Conservation (phyloP, 2,113 vertebrate species). For the Scomber japonicus region DNA sequence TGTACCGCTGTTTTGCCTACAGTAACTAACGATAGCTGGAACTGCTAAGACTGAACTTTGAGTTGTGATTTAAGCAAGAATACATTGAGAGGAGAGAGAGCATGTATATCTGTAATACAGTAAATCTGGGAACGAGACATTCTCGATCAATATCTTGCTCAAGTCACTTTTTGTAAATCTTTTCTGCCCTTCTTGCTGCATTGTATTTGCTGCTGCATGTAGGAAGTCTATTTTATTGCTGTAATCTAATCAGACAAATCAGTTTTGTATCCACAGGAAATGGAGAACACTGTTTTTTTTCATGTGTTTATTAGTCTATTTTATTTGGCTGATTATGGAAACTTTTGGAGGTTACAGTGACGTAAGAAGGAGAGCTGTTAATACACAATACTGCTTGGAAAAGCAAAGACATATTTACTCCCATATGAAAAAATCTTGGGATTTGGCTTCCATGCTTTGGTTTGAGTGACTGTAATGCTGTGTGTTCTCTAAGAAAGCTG, state of each 20-base stretch:
- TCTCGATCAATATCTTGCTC: neutral
- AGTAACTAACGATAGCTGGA: too few relatives aligned
- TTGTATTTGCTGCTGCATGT: neutral
- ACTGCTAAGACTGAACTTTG: too few relatives aligned
- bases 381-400: neutral
- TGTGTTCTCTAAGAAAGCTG: neutral
- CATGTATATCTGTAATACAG: too few relatives aligned
- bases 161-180: neutral
- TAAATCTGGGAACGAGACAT: too few relatives aligned
- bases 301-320: neutral
- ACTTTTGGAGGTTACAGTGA: neutral
- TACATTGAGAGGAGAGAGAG: too few relatives aligned
- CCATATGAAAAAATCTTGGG: neutral
- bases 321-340: neutral
- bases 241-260: neutral
- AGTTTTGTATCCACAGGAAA: neutral
- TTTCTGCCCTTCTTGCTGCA: neutral
- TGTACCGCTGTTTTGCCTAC: too few relatives aligned
- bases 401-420: neutral
- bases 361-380: neutral
- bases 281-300: too few relatives aligned
- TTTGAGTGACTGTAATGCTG: neutral
- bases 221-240: neutral
- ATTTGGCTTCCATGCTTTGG: neutral
- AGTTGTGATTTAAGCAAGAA: too few relatives aligned